Conservation (phyloP, 2,888 invertebrate genomes). For the Diloba caeruleocephala region DNA sequence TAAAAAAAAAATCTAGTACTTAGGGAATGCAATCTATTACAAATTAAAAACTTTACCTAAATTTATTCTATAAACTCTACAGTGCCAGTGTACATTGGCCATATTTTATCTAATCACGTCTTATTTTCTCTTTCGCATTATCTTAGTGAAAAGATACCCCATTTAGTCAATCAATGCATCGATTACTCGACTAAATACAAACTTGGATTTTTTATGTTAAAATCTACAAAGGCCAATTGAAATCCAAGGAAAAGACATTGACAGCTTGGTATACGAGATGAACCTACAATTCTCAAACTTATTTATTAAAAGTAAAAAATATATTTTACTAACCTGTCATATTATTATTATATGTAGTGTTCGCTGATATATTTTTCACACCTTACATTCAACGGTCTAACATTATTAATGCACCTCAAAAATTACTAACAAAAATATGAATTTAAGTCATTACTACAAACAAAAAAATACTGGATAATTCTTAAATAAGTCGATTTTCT, state of each 20-base stretch:
- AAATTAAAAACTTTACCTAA: background rate
- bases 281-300: slow-evolving; percentile 1
- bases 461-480: slow-evolving; percentile 56
- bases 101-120: slow-evolving; percentile 36
- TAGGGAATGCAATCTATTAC: slow-evolving; percentile 11
- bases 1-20: too few relatives aligned
- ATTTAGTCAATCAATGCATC: slow-evolving; percentile 39
- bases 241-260: background rate
- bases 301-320: slow-evolving; percentile 24
- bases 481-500: slow-evolving; percentile 52
- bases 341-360: slow-evolving; percentile 18
- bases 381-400: slow-evolving; percentile 36
- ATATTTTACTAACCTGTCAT: slow-evolving; percentile 6
- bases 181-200: slow-evolving; percentile 30
- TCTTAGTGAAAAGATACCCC: slow-evolving; percentile 35
- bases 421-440: slow-evolving; percentile 59
- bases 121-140: slow-evolving; percentile 42
- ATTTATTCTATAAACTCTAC: slow-evolving; percentile 36
- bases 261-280: slow-evolving; percentile 15
- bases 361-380: slow-evolving; percentile 46
- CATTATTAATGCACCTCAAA: slow-evolving; percentile 59
- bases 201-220: background rate
- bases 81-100: slow-evolving; percentile 27
- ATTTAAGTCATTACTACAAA: slow-evolving; percentile 50
- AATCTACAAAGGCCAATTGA: background rate